Percentiles rank a stretch among this genome's conserved stretches.
Conservation (phyloP, 2,888 invertebrate genomes). For the Syritta pipiens region DNA sequence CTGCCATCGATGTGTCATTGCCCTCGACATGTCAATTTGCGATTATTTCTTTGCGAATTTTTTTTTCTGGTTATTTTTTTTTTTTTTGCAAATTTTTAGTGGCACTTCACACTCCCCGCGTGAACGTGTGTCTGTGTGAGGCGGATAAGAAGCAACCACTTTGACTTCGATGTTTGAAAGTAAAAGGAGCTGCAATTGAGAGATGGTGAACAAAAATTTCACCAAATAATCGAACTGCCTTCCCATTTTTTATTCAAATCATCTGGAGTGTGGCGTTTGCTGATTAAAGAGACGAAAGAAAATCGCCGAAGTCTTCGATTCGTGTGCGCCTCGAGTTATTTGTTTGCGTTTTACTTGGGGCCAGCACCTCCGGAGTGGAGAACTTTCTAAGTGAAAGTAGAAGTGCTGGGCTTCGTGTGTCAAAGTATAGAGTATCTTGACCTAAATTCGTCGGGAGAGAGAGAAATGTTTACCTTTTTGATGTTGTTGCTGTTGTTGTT, state of each 20-base stretch:
- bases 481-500: slow-evolving; percentile 6
- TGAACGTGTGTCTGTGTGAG: too few species aligned
- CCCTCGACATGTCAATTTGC: slow-evolving; percentile 35
- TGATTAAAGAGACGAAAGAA: slow-evolving; percentile 29
- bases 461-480: slow-evolving; percentile 27
- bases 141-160: slow-evolving; percentile 4
- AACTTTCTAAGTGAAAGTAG: slow-evolving; percentile 69
- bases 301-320: slow-evolving; percentile 35
- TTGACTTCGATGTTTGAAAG: slow-evolving; percentile 42
- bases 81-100: slow-evolving; percentile 4
- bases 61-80: not conserved
- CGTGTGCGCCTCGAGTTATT: slow-evolving; percentile 43
- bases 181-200: slow-evolving; percentile 58
- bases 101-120: too few species aligned
- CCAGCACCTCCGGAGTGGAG: slow-evolving; percentile 51
- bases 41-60: slow-evolving; percentile 21
- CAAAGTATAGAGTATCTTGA: slow-evolving; percentile 58
- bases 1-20: slow-evolving; percentile 43
- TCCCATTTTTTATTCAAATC: not conserved
- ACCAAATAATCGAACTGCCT: slow-evolving; percentile 37
- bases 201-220: slow-evolving; percentile 48
- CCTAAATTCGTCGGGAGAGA: slow-evolving; percentile 46
- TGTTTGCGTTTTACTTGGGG: slow-evolving; percentile 58
- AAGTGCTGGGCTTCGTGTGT: slow-evolving; percentile 30
- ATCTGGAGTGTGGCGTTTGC: not conserved